phyloP scores from a whole-genome alignment of 2,113 vertebrate genomes.

The Dasyurus viverrinus region DNA sequence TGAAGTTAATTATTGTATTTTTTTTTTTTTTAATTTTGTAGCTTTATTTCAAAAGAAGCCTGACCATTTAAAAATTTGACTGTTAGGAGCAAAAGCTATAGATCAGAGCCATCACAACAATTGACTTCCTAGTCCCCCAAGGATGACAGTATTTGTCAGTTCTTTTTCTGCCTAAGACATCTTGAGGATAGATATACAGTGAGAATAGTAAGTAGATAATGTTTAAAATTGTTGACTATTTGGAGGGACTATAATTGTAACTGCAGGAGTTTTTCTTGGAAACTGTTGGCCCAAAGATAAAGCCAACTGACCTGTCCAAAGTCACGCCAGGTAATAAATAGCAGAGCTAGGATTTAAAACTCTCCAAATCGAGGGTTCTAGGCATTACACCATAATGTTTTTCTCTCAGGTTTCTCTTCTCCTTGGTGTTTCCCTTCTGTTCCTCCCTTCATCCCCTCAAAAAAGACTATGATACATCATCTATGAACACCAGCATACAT shows the following conservation, averaged over 20 bases:
- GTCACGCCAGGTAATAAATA: background rate
- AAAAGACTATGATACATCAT: background rate
- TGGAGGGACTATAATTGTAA: background rate
- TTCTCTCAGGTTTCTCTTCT: background rate
- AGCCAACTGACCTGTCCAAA: background rate
- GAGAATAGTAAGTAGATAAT: background rate
- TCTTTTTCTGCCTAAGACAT: background rate
- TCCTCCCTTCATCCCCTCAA: background rate
- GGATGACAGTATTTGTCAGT: background rate
- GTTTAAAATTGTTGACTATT: background rate
- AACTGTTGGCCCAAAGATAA: background rate
- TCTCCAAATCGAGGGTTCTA: background rate
- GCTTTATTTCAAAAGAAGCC: background rate
- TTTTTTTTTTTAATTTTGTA: background rate
- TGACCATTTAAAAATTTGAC: background rate
- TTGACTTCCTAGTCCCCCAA: background rate
- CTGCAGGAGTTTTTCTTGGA: background rate
- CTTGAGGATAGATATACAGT: background rate
- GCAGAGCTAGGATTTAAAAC: background rate
- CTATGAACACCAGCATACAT: background rate
- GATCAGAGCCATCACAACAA: background rate
- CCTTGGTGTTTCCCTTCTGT: background rate
- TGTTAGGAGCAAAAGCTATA: background rate
- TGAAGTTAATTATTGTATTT: background rate
- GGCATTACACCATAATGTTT: background rate